phyloP scores from a whole-genome alignment of 2,797 vertebrate species.

The Enteromius argenteus region DNA sequence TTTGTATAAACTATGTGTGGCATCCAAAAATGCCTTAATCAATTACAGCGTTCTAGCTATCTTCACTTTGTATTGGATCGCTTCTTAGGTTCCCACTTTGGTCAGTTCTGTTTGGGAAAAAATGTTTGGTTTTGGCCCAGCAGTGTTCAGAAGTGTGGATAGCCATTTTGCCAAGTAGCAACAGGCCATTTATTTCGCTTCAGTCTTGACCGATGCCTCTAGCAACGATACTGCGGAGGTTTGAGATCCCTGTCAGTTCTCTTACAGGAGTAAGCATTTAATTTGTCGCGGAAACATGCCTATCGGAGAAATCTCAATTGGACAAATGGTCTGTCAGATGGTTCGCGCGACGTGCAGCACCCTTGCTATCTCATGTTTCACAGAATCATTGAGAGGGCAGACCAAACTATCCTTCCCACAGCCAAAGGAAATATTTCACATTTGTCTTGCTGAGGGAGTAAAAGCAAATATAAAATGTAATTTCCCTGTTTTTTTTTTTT shows the following conservation, averaged over 20 bases:
- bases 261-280: constrained; percentile 51
- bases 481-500: constrained; percentile 13
- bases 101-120: constrained; percentile 66
- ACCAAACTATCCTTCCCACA: constrained; percentile 45
- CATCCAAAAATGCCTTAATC: constrained; percentile 2
- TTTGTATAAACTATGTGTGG: neutral
- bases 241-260: constrained; percentile 8
- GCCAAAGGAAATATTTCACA: constrained; percentile 70
- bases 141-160: constrained; percentile 63
- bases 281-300: constrained; percentile 57
- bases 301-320: constrained; percentile 66
- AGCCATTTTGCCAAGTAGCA: constrained; percentile 65
- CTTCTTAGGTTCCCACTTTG: constrained; percentile 61
- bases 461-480: constrained; percentile 56
- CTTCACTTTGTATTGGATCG: constrained; percentile 48
- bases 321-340: constrained; percentile 71
- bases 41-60: constrained; percentile 30
- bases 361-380: constrained; percentile 66
- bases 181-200: constrained; percentile 67
- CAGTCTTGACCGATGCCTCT: constrained; percentile 56
- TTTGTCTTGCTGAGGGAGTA: constrained; percentile 53
- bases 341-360: constrained; percentile 53
- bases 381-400: constrained; percentile 58
- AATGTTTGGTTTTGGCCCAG: constrained; percentile 61
- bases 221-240: constrained; percentile 55